Evolutionary conservation across 1,140 invertebrate species (phyloP), one percentile per base, ranked within the genome.

Genomic region (Dendroctonus ponderosae): DNA sequence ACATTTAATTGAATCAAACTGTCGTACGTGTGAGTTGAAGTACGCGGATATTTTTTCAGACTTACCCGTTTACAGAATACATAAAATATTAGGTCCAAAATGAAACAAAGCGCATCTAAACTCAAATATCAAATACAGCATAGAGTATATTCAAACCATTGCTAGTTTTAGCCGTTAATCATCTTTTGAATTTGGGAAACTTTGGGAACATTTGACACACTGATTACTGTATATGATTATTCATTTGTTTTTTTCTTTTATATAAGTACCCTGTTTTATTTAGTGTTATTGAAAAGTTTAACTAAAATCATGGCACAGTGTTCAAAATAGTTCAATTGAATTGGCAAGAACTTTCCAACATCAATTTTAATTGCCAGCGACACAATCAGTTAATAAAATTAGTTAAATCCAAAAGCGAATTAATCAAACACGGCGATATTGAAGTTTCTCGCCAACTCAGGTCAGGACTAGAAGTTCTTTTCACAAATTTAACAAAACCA

Each of bases 231-330:
- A 63, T 54, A 63, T 54, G 50, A 52, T 63, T 63, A 53, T 46
- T 53, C 61, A 54, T 48, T 54, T 54, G 50, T 9, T 60, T 37
- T 52, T 51, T 51, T 51, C 26, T 52, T 57, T 65, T 41, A 65
- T 54, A 65, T 65, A 65, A 65, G 43, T 65, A 65, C 62, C 62
- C 62, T 65, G 62, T 65, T 56, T 65, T 57, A 49, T 53, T 65
- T 57, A 65, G 62, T 57, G 53, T 49, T 65, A 56, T 65, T 54
- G 53, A 65, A 65, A 54, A 38, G 12, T 65, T 56, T n/a, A 65
- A 65, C 43, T 46, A 65, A 56, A 26, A 65, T 65, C 14, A 46
- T 65, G 62, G 62, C 62, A 57, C 62, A 41, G 62, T 46, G 26
- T 26, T 26, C 26, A 26, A 26, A 26, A 26, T 26, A 26, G 26